A percentile compares a stretch with the other conserved stretches of the same genome.
phyloP scores from a whole-genome alignment of 2,888 invertebrate genomes.

The Elmis aenea region DNA sequence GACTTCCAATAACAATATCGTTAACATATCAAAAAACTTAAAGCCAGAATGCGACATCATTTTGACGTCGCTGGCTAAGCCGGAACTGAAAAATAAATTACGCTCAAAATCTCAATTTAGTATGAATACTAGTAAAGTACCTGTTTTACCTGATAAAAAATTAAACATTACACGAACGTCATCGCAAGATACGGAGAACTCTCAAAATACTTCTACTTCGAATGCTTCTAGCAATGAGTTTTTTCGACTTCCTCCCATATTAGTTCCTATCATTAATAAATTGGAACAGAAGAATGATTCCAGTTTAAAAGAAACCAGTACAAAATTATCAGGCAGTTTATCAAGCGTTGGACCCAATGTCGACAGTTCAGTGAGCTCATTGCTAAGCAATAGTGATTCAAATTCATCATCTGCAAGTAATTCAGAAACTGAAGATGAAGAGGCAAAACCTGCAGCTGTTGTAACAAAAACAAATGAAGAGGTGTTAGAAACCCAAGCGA shows the following conservation, averaged over 20 bases:
- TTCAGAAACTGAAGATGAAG: constrained; percentile 13
- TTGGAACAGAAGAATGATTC: constrained; percentile 46
- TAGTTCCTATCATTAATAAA: constrained; percentile 63
- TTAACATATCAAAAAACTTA: constrained; percentile 37
- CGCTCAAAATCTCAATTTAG: constrained; percentile 12
- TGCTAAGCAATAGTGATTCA: constrained; percentile 32
- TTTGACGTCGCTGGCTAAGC: constrained; percentile 39
- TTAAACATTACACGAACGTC: constrained; percentile 44
- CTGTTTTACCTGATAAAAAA: constrained; percentile 50
- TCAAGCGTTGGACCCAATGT: constrained; percentile 68
- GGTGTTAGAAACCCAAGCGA: constrained; percentile 6
- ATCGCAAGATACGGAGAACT: constrained; percentile 51
- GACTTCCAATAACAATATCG: constrained; percentile 37
- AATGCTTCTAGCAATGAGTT: constrained; percentile 49
- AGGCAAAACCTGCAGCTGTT: constrained; percentile 6
- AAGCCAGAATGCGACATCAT: constrained; percentile 45
- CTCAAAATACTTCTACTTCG: constrained; percentile 54
- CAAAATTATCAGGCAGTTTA: constrained; percentile 54
- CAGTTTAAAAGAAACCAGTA: constrained; percentile 22
- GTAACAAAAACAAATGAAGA: constrained; percentile 1
- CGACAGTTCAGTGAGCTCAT: constrained; percentile 52
- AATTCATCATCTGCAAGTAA: constrained; percentile 1
- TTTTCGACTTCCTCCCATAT: constrained; percentile 65
- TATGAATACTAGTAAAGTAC: constrained; percentile 29
- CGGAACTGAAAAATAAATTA: constrained; percentile 20